A percentile compares a stretch with the other conserved stretches of the same genome.
phyloP scores from a whole-genome alignment of 2,797 vertebrate species.

The Somateria mollissima region DNA sequence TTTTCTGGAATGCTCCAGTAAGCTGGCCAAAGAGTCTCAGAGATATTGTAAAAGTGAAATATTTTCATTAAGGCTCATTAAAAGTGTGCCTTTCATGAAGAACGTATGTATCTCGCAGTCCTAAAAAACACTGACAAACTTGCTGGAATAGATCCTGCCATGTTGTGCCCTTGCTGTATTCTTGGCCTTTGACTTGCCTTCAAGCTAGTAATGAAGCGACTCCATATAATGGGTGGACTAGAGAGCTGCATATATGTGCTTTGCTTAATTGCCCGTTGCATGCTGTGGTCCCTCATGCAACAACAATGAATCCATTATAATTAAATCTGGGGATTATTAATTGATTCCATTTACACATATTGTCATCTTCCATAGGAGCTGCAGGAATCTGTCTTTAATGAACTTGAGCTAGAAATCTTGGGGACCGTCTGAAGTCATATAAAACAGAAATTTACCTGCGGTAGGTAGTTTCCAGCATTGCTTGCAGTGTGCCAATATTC shows the following conservation, averaged over 20 bases:
- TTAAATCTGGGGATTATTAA: constrained; percentile 65
- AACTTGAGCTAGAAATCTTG: not conserved
- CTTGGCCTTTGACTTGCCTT: not conserved
- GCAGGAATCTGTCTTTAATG: constrained; percentile 20
- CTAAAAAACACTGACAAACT: not conserved
- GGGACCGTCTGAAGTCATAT: not conserved
- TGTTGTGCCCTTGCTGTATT: not conserved
- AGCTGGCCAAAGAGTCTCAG: not conserved
- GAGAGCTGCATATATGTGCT: not conserved
- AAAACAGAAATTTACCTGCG: constrained; percentile 13
- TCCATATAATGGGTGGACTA: not conserved
- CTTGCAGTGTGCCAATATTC: not conserved
- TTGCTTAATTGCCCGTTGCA: constrained; percentile 40
- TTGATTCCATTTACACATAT: constrained; percentile 56
- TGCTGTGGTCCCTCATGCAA: constrained; percentile 45
- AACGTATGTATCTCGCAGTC: not conserved
- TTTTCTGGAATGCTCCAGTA: not conserved
- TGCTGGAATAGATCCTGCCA: not conserved
- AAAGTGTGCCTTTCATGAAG: not conserved
- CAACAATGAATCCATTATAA: constrained; percentile 62
- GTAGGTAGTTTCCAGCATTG: not conserved
- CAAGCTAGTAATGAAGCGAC: not conserved
- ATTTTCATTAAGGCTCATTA: not conserved
- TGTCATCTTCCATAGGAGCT: constrained; percentile 24
- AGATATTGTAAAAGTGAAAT: not conserved